Evolutionary conservation across 1,140 invertebrate species (phyloP), one percentile per base, ranked within the genome.

Genomic region (Lepidurus arcticus): DNA sequence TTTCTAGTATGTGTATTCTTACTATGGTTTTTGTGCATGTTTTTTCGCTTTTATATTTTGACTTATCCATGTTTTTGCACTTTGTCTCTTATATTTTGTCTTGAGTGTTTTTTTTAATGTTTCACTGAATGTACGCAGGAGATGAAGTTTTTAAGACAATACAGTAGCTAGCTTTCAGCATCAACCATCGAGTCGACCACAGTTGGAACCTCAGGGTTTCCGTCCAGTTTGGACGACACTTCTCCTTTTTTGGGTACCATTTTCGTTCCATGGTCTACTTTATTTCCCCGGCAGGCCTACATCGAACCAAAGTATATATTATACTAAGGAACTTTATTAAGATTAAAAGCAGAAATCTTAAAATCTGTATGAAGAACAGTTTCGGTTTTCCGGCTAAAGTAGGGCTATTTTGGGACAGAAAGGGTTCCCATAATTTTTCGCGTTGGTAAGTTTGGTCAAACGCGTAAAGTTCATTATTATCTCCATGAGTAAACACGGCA

Each of bases 241-340:
- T 4, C 11, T 16, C 13, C 5, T 11, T 1, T 4, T 53, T 11
- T 24, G 42, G 2, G 11, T 34, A 84, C 78, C 42, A 88, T 43
- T 6, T 73, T 73, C 1, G 86, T 81, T 4, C 88, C 88, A n/a
- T 77, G 73, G 81, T 90, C 88, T 0, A 87, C 80, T 76, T 84
- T 6, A 85, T 81, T 81, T 7, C 89, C 89, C 80, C 88, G 84
- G 79, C 89, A 90, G 74, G 88, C 88, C 88, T 90, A 75, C 11
- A 81, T 84, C 78, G 78, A 77, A 82, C 42, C 79, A 42, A 26
- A 45, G 26, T 24, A 24, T 13, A 44, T 75, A 24, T 24, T 16
- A 73, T 8, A 53, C 10, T 53, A 16, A 24, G 21, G 42, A 21
- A 73, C 26, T 24, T 73, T 47, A 16, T 16, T 44, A 76, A 21